Conservation (phyloP, 2,888 invertebrate genomes). For the Mimas tiliae region DNA sequence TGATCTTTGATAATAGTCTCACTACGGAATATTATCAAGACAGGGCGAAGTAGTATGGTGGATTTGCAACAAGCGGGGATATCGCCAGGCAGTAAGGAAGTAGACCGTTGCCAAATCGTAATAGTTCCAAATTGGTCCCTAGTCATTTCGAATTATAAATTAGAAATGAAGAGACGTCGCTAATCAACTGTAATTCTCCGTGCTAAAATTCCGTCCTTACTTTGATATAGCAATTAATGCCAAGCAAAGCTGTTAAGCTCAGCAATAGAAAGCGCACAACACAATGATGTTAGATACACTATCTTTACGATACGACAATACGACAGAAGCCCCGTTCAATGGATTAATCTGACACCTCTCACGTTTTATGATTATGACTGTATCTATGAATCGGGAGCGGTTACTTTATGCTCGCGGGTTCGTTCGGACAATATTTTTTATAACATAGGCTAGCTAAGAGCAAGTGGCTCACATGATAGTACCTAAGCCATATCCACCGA, state of each 20-base stretch:
- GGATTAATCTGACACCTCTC: conserved; percentile 15
- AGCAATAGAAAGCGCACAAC: conserved; percentile 16
- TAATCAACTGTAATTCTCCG: background rate
- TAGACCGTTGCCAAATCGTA: too few species aligned
- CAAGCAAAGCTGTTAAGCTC: background rate
- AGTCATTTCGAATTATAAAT: too few species aligned
- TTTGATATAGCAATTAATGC: background rate
- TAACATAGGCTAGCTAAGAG: too few species aligned
- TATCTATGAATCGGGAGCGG: background rate
- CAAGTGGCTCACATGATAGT: too few species aligned
- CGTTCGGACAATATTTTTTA: background rate
- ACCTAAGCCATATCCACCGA: too few species aligned
- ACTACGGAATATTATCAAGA: too few species aligned
- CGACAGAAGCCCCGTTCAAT: conserved; percentile 30
- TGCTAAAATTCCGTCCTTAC: background rate
- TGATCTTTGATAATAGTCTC: too few species aligned
- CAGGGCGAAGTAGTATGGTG: too few species aligned
- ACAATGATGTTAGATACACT: conserved; percentile 19
- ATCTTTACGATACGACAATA: conserved; percentile 13
- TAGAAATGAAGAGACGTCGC: too few species aligned
- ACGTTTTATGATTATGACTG: background rate
- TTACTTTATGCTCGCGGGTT: background rate
- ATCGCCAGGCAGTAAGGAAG: too few species aligned
- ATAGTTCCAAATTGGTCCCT: too few species aligned
- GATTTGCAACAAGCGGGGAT: too few species aligned